phyloP scores from a whole-genome alignment of 2,888 invertebrate species.

The Drosophila mimetica region DNA sequence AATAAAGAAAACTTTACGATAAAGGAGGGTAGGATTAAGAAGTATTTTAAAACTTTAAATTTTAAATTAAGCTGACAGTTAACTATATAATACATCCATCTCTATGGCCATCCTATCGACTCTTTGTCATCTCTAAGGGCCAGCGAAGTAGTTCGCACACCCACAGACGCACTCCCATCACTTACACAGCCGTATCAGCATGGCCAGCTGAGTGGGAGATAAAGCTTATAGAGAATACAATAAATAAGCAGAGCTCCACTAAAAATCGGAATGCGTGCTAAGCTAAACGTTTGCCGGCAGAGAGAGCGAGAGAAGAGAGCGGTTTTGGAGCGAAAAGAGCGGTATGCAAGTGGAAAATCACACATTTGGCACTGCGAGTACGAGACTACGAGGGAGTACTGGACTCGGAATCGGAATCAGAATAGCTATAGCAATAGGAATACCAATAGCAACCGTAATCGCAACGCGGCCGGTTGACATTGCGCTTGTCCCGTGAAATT shows the following conservation, averaged over 20 bases:
- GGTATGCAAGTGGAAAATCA: conserved; percentile 17
- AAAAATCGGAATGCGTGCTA: conserved; percentile 12
- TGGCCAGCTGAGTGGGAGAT: conserved; percentile 31
- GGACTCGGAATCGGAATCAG: background rate
- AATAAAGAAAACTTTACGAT: too few species aligned
- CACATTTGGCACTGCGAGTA: conserved; percentile 8
- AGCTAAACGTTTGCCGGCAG: conserved; percentile 4
- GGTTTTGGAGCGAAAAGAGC: conserved; percentile 15
- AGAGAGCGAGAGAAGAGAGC: conserved; percentile 3
- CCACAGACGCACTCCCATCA: conserved; percentile 10
- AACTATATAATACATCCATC: background rate
- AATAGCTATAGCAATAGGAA: conserved; percentile 8
- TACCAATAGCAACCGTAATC: conserved; percentile 21
- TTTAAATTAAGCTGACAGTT: too few species aligned
- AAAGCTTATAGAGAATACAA: conserved; percentile 21
- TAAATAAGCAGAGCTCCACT: conserved; percentile 22
- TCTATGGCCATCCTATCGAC: conserved; percentile 15
- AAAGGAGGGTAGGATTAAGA: too few species aligned
- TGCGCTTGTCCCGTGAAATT: conserved; percentile 53
- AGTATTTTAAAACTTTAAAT: too few species aligned
- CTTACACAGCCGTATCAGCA: conserved; percentile 27
- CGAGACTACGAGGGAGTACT: background rate
- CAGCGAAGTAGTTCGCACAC: background rate
- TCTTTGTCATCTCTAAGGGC: conserved; percentile 19
- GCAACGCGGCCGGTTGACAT: conserved; percentile 61